phyloP scores from a whole-genome alignment of 2,113 vertebrate genomes.

The Noctilio leporinus region DNA sequence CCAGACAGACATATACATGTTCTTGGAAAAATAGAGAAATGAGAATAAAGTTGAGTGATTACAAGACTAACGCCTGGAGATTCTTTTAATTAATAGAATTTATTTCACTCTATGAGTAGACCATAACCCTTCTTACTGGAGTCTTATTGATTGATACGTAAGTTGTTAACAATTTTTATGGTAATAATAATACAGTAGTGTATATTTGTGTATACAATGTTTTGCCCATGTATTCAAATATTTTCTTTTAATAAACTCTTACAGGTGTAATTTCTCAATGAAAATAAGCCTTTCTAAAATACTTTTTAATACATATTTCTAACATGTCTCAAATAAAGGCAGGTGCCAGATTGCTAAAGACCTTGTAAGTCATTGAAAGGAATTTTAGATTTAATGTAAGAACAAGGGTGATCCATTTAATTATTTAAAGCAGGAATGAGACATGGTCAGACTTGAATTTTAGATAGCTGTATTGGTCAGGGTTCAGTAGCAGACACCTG shows the following conservation, averaged over 20 bases:
- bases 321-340: background rate
- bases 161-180: background rate
- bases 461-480: background rate
- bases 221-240: background rate
- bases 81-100: background rate
- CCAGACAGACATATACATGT: background rate
- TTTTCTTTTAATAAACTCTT: background rate
- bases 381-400: background rate
- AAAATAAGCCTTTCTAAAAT: background rate
- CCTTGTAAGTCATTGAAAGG: background rate
- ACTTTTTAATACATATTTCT: background rate
- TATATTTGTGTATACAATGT: background rate
- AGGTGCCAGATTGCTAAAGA: background rate
- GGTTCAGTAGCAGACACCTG: background rate
- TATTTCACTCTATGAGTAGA: background rate
- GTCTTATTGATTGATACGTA: background rate
- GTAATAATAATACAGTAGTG: background rate
- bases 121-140: background rate
- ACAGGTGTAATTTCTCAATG: background rate
- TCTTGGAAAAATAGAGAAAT: background rate
- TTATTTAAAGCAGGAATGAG: slow-evolving; percentile 17
- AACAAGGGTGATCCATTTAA: background rate
- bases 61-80: background rate
- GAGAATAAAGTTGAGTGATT: background rate
- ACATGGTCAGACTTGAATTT: background rate